Conservation (phyloP, 1,140 invertebrate species). For the Neodiprion virginianus region DNA sequence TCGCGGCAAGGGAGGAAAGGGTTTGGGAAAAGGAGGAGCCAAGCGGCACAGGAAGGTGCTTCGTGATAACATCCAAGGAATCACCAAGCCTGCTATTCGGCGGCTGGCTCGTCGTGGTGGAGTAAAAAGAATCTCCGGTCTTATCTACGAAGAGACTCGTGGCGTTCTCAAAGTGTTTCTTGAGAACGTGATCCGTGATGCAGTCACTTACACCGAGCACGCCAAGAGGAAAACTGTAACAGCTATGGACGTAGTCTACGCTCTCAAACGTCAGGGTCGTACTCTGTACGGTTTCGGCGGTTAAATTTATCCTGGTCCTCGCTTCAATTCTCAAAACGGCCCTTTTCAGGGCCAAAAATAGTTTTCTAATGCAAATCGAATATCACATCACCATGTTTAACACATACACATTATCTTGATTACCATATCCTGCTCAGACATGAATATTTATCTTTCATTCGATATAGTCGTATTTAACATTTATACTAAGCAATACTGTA, state of each 20-base stretch:
- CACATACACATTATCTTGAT: too few species aligned
- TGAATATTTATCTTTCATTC: too few species aligned
- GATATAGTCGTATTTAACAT: too few species aligned
- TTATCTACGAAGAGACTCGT: constrained; percentile 67
- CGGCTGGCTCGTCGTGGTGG: constrained; percentile 67
- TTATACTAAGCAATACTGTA: too few species aligned
- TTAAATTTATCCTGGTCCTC: constrained; percentile 44
- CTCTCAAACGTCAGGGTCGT: constrained; percentile 81
- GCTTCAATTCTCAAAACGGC: constrained; percentile 29
- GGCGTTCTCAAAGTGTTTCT: constrained; percentile 79
- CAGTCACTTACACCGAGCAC: constrained; percentile 83
- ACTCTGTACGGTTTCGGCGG: constrained; percentile 72
- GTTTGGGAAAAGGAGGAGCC: constrained; percentile 72
- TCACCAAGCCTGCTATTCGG: constrained; percentile 27
- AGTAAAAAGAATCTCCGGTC: constrained; percentile 67
- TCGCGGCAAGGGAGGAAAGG: constrained; percentile 66
- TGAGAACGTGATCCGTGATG: constrained; percentile 83
- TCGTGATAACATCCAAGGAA: constrained; percentile 70
- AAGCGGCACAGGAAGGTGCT: constrained; percentile 69
- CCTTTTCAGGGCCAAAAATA: constrained; percentile 47
- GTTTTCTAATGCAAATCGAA: background rate
- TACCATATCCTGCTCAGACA: too few species aligned
- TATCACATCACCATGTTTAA: too few species aligned
- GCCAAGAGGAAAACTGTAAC: constrained; percentile 85
- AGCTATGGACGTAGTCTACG: constrained; percentile 88